Base-by-base conservation (phyloP, 2,113 vertebrate species). In the Drymodes brunneopygia region DNA sequence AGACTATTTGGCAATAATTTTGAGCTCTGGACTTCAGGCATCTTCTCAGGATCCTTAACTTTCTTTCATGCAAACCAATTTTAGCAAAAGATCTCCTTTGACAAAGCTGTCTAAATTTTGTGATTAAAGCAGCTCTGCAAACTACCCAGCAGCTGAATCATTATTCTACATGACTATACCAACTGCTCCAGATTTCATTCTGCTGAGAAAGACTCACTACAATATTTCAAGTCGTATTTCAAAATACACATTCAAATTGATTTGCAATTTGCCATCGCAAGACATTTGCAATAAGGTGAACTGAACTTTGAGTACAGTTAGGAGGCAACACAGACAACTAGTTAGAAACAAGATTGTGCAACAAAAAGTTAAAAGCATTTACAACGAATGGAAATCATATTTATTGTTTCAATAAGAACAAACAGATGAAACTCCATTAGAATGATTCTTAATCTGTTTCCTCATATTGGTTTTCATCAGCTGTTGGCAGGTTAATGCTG, bases 401-500 rank as follows among this genome's bases (percentile, higher is more conserved):
- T 91, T 95, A 96, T 91, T 95, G 48, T 11, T 61, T 89, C 33
- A 66, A 6, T 4, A 42, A 57, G 6, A 19, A 80, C 54, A 77
- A 75, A 16, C 4, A 84, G 3, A 45, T 42, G 2, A 70, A 65
- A 57, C 1, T 20, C 6, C 29, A 60, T 15, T 62, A 62, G 8
- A 62, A 72, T 62, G 8, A 45, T 45, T 42, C 21, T 53, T 72
- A 28, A 61, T 17, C 53, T 38, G 3, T 67, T 81, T 84, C 77
- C 22, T 5, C 86, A 86, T 3, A 31, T 0, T 0, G 4, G 9
- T 28, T 17, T 77, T 28, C 48, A 82, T 48, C 45, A 90, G 16
- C 8, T n/a, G 31, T 33, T 14, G 45, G 44, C 83, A 98, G 33
- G 21, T 97, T 97, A 75, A 98, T 64, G 77, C 95, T 97, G 78